A percentile compares a stretch with the other conserved stretches of the same genome.
These are phyloP conservation scores for Timema cristinae DNA, from an alignment of 2,888 invertebrate genomes.

Conservation along the genomic window DNA sequence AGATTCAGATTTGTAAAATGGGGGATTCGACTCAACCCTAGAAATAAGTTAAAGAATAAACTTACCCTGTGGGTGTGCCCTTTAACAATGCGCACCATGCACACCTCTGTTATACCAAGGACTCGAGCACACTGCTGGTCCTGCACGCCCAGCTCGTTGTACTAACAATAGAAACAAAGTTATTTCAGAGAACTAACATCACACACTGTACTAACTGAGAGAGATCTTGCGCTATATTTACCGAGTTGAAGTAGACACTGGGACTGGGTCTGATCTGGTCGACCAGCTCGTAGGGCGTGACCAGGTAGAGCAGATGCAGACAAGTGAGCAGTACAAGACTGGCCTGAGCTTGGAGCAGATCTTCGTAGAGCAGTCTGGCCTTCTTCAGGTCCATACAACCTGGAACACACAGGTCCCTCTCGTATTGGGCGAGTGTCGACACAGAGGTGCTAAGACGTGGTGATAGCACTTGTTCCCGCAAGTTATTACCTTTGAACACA, in stretches of 20 bases:
- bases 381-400: conserved; percentile 74
- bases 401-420: no score
- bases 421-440: no score
- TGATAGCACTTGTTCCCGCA: no score
- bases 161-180: conserved; percentile 45
- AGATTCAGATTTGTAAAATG: no score
- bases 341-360: conserved; percentile 66
- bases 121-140: conserved; percentile 67
- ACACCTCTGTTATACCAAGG: conserved; percentile 74
- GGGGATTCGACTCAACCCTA: no score
- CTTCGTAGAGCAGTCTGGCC: conserved; percentile 68
- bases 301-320: conserved; percentile 82
- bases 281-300: conserved; percentile 71
- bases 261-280: conserved; percentile 53
- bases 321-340: conserved; percentile 74
- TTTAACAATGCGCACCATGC: conserved; percentile 62
- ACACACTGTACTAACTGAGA: conserved; percentile 21
- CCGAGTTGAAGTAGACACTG: conserved; percentile 57
- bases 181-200: conserved; percentile 21
- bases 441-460: no score
- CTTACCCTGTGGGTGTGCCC: conserved; percentile 61
- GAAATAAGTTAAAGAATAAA: neutral
- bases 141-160: conserved; percentile 57
- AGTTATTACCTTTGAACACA: no score
- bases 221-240: conserved; percentile 42